Percentiles rank a stretch among this genome's conserved stretches.
Conservation (phyloP, 2,797 vertebrate species). For the Lepilemur septentrionalis region DNA sequence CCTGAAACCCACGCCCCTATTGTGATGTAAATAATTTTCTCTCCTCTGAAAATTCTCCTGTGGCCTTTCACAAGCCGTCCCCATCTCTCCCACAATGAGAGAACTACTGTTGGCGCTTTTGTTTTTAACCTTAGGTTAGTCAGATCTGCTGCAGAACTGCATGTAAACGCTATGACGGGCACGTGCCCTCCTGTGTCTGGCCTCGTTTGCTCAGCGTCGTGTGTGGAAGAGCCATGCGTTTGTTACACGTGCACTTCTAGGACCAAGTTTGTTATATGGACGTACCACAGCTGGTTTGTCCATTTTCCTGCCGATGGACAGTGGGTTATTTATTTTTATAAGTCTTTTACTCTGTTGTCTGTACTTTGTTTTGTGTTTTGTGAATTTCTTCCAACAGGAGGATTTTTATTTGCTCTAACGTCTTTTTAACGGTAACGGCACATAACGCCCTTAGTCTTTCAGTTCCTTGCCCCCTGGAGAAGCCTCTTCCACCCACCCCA, state of each 20-base stretch:
- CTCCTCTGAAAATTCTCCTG: not conserved
- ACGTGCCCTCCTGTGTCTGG: not conserved
- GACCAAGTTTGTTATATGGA: not conserved
- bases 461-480: not conserved
- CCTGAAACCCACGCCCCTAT: not conserved
- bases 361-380: not conserved
- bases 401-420: not conserved
- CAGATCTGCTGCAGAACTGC: not conserved
- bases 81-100: not conserved
- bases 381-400: not conserved
- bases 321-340: not conserved
- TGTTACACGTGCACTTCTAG: too few relatives aligned
- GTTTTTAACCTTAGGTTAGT: not conserved
- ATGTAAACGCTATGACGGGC: rapidly evolving
- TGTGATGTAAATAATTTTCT: not conserved
- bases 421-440: not conserved
- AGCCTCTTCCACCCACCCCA: rapidly evolving
- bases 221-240: not conserved
- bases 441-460: not conserved
- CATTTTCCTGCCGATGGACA: not conserved
- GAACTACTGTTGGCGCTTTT: too few relatives aligned
- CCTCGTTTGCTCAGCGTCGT: not conserved
- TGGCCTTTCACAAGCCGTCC: not conserved
- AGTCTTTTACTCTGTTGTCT: not conserved
- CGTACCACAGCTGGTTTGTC: not conserved